Conservation (phyloP, 2,888 invertebrate species). For the Drosophila anomalipes region DNA sequence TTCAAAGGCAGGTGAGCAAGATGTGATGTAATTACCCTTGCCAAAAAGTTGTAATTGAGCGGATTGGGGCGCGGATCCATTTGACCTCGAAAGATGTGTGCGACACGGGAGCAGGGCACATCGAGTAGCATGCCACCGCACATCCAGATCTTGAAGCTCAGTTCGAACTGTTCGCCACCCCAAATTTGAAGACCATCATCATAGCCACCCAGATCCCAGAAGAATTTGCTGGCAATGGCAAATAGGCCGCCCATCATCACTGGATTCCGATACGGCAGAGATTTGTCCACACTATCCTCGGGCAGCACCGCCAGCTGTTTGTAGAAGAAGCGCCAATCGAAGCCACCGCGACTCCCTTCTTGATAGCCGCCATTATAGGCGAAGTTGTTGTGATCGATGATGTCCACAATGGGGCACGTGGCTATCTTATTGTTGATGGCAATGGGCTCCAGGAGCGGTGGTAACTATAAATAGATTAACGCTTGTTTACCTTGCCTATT, state of each 20-base stretch:
- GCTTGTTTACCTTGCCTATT: background rate
- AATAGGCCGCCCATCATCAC: constrained; percentile 99
- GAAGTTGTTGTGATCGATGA: constrained; percentile 94
- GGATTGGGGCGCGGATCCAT: constrained; percentile 96
- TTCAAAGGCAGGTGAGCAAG: background rate
- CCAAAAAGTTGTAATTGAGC: constrained; percentile 89
- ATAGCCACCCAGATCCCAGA: constrained; percentile 98
- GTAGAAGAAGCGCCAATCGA: constrained; percentile 99
- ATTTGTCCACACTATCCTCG: constrained; percentile 74
- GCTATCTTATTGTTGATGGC: constrained; percentile 93
- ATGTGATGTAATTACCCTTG: constrained; percentile 50
- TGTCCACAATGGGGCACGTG: constrained; percentile 98
- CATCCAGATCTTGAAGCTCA: constrained; percentile 99
- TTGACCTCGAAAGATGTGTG: constrained; percentile 95
- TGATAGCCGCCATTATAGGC: constrained; percentile 94
- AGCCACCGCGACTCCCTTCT: constrained; percentile 95
- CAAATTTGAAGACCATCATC: constrained; percentile 97
- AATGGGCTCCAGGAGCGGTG: constrained; percentile 93
- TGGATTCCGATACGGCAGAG: constrained; percentile 89
- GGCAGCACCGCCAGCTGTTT: constrained; percentile 89
- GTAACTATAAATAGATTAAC: constrained; percentile 89
- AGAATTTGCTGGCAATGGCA: constrained; percentile 95
- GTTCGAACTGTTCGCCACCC: constrained; percentile 99
- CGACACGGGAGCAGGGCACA: constrained; percentile 96
- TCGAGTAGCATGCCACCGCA: constrained; percentile 97